A percentile compares a stretch with the other conserved stretches of the same genome.
These are phyloP conservation scores for Leptinotarsa defecta DNA, from an alignment of 1,140 invertebrate species.

Conservation along the genomic window DNA sequence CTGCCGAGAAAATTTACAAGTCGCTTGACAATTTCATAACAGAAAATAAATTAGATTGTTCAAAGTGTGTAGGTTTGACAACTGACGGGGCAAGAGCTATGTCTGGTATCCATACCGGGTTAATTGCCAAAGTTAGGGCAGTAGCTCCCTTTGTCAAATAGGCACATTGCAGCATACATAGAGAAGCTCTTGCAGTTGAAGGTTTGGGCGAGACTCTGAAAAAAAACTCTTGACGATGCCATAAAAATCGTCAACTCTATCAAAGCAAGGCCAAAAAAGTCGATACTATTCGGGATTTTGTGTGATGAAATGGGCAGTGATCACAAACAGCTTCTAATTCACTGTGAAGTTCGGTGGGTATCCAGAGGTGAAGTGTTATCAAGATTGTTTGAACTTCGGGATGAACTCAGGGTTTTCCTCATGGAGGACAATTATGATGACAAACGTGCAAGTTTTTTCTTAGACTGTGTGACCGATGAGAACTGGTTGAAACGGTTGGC, in stretches of 20 bases:
- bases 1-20: slow-evolving; percentile 38
- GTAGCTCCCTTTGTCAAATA: slow-evolving; percentile 21
- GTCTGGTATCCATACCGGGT: slow-evolving; percentile 33
- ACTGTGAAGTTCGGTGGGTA: slow-evolving; percentile 40
- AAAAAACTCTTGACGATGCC: slow-evolving; percentile 39
- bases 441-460: no score
- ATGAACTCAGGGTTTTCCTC: neutral
- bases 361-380: slow-evolving; percentile 46
- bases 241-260: slow-evolving; percentile 51
- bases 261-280: slow-evolving; percentile 48
- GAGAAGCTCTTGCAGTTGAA: slow-evolving; percentile 36
- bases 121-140: slow-evolving; percentile 21
- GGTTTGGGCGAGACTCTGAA: slow-evolving; percentile 41
- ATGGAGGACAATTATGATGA: neutral
- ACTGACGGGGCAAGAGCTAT: slow-evolving; percentile 43
- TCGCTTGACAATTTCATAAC: slow-evolving; percentile 39
- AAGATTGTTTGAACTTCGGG: neutral
- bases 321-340: slow-evolving; percentile 41
- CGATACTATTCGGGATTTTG: slow-evolving; percentile 43
- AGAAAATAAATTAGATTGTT: slow-evolving; percentile 41
- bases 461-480: neutral
- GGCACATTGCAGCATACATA: slow-evolving; percentile 27
- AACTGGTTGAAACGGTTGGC: neutral
- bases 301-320: slow-evolving; percentile 43
- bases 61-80: slow-evolving; percentile 43